A percentile compares a stretch with the other conserved stretches of the same genome.
phyloP scores from a whole-genome alignment of 2,113 vertebrate genomes.

The Gavialis gangeticus region DNA sequence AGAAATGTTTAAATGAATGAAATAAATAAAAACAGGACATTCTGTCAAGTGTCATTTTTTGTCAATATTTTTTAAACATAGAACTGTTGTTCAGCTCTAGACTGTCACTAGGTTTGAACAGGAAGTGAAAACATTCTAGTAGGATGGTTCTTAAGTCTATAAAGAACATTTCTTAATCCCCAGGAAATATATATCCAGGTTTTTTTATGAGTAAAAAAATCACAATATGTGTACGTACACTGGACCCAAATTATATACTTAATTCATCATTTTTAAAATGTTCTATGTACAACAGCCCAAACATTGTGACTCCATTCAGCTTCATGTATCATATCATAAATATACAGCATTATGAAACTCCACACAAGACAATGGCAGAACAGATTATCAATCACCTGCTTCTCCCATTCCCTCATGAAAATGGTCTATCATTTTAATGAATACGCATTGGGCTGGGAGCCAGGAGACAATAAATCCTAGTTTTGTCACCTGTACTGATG shows the following conservation, averaged over 20 bases:
- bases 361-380: not conserved
- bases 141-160: not conserved
- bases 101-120: not conserved
- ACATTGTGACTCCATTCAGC: not conserved
- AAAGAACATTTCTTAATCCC: not conserved
- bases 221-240: not conserved
- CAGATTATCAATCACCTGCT: slow-evolving; percentile 15
- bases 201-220: not conserved
- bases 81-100: slow-evolving; percentile 20
- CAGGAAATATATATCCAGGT: not conserved
- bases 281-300: not conserved
- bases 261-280: not conserved
- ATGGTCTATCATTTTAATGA: slow-evolving; percentile 18
- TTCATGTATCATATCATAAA: not conserved
- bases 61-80: slow-evolving; percentile 8
- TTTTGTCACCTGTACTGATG: slow-evolving; percentile 48
- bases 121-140: not conserved
- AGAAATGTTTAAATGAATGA: too few relatives aligned
- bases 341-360: not conserved
- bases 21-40: too few relatives aligned
- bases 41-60: not conserved
- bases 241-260: not conserved
- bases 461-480: slow-evolving; percentile 38
- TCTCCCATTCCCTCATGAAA: slow-evolving; percentile 23
- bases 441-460: slow-evolving; percentile 18